A percentile compares a stretch with the other conserved stretches of the same genome.
phyloP scores from a whole-genome alignment of 2,113 vertebrate genomes.

The Larimichthys crocea region DNA sequence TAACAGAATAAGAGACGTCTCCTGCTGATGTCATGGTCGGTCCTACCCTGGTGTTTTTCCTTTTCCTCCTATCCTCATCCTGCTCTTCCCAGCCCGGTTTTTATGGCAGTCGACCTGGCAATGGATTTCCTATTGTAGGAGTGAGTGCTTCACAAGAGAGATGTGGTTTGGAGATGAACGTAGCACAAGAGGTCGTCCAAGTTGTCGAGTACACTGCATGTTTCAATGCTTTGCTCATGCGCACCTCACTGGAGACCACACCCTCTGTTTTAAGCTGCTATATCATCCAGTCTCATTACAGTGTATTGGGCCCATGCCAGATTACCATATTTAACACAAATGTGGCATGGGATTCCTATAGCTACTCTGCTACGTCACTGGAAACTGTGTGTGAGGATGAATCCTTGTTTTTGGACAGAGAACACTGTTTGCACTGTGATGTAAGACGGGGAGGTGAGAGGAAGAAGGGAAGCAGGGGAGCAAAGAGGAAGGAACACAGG shows the following conservation, averaged over 20 bases:
- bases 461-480: conserved; percentile 31
- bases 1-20: conserved; percentile 35
- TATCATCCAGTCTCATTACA: neutral
- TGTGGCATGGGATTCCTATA: neutral
- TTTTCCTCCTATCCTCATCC: neutral
- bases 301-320: neutral
- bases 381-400: conserved; percentile 12
- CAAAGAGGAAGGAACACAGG: conserved; percentile 32
- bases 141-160: conserved; percentile 13
- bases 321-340: neutral
- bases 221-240: neutral
- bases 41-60: conserved; percentile 36
- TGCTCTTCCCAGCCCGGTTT: conserved; percentile 16
- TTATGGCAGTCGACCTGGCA: conserved; percentile 7
- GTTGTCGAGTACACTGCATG: conserved; percentile 1
- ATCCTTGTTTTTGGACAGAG: conserved; percentile 10
- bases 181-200: conserved; percentile 28
- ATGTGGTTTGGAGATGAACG: conserved; percentile 45
- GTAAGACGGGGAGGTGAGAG: conserved; percentile 25
- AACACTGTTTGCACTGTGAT: conserved; percentile 2
- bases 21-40: conserved; percentile 51
- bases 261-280: neutral
- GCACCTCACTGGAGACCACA: neutral
- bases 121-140: conserved; percentile 30
- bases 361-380: neutral